Conservation (phyloP, 2,797 vertebrate genomes). For the Gastrophryne carolinensis region DNA sequence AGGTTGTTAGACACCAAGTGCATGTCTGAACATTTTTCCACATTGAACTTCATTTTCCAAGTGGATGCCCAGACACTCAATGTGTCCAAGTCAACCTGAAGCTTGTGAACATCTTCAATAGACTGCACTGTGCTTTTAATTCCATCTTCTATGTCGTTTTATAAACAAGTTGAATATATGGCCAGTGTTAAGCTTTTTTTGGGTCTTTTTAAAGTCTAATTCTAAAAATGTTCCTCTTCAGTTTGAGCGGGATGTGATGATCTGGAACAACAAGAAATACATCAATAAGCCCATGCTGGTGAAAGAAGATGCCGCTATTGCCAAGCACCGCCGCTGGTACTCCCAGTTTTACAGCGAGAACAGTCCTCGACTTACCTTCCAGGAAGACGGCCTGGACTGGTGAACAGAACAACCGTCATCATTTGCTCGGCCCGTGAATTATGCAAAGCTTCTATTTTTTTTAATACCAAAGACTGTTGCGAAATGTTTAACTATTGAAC, state of each 20-base stretch:
- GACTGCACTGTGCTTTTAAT: too few species aligned
- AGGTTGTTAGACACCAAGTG: too few species aligned
- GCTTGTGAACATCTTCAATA: too few species aligned
- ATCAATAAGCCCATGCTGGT: slow-evolving; percentile 76
- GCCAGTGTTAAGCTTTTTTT: too few species aligned
- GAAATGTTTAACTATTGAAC: neutral
- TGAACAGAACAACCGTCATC: slow-evolving; percentile 36
- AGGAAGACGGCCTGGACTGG: slow-evolving; percentile 69
- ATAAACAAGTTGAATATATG: too few species aligned
- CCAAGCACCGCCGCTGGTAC: slow-evolving; percentile 80
- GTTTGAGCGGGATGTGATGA: slow-evolving; percentile 83
- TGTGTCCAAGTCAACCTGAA: too few species aligned
- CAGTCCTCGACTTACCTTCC: slow-evolving; percentile 64
- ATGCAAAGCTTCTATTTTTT: neutral
- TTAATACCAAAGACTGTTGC: neutral
- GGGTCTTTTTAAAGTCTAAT: too few species aligned
- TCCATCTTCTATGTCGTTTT: too few species aligned
- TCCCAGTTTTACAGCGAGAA: slow-evolving; percentile 82
- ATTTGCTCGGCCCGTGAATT: neutral
- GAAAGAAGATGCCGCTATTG: slow-evolving; percentile 78
- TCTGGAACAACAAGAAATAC: slow-evolving; percentile 87
- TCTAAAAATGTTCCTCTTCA: slow-evolving; percentile 40
- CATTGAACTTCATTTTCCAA: too few species aligned
- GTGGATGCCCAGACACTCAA: too few species aligned
- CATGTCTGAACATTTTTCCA: too few species aligned